These are phyloP conservation scores for Huso huso DNA, from an alignment of 2,797 vertebrate species.

Conservation along the genomic window DNA sequence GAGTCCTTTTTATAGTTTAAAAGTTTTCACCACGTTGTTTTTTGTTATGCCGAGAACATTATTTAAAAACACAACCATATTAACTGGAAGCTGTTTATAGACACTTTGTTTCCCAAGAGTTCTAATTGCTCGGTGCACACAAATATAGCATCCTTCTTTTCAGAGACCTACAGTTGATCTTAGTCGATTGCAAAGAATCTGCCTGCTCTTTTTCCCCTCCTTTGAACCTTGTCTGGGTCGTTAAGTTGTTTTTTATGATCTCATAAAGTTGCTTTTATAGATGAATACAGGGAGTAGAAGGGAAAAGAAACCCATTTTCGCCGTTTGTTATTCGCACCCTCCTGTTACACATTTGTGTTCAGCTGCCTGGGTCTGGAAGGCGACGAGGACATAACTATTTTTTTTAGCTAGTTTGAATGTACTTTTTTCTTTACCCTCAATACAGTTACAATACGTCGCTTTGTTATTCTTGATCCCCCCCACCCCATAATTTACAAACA, in stretches of 20 bases:
- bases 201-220: constrained; percentile 22
- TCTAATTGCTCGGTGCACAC: too few relatives aligned
- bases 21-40: too few relatives aligned
- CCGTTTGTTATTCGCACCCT: constrained; percentile 36
- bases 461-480: too few relatives aligned
- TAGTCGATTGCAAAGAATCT: constrained; percentile 41
- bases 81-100: background rate
- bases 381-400: too few relatives aligned
- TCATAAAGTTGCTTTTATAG: constrained; percentile 53
- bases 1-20: too few relatives aligned
- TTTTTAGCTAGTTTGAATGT: too few relatives aligned
- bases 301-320: constrained; percentile 35
- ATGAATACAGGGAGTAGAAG: constrained; percentile 27
- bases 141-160: background rate
- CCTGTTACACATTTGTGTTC: constrained; percentile 22
- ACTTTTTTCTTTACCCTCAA: too few relatives aligned
- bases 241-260: constrained; percentile 51
- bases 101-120: background rate
- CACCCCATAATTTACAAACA: too few relatives aligned
- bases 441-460: too few relatives aligned
- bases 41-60: too few relatives aligned
- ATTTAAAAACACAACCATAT: background rate
- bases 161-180: constrained; percentile 31
- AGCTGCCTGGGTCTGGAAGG: background rate
- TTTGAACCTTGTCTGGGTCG: constrained; percentile 35